These are phyloP conservation scores for Vollenhovia emeryi DNA, from an alignment of 1,140 invertebrate genomes.

Conservation along the genomic window DNA sequence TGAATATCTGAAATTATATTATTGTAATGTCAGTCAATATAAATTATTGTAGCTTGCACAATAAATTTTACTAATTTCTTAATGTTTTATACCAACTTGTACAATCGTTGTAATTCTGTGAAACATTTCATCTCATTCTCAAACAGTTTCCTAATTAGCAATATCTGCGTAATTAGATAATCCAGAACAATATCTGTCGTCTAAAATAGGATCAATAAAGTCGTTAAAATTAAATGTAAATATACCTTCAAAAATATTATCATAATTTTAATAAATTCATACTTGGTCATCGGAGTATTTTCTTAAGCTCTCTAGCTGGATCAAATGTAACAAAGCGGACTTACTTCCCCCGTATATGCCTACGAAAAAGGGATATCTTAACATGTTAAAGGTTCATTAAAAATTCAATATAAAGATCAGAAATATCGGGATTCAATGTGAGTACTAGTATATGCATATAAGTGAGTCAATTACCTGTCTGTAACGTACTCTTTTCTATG, in stretches of 20 bases:
- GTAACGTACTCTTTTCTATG: conserved; percentile 83
- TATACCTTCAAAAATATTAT: conserved; percentile 71
- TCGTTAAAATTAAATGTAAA: conserved; percentile 44
- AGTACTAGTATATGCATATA: neutral
- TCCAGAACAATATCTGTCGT: conserved; percentile 55
- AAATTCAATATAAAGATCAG: neutral
- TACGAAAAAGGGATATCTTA: conserved; percentile 54
- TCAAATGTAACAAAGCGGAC: conserved; percentile 86
- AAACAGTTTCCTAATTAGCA: conserved; percentile 77
- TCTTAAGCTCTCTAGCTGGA: conserved; percentile 88
- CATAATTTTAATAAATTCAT: conserved; percentile 78
- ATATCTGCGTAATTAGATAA: conserved; percentile 76
- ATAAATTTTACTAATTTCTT: neutral
- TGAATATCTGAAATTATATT: conserved; percentile 84
- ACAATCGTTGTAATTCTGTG: conserved; percentile 68
- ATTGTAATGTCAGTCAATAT: neutral
- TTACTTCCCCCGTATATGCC: conserved; percentile 87
- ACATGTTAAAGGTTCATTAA: neutral
- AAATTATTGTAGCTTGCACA: conserved; percentile 11
- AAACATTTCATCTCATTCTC: conserved; percentile 75
- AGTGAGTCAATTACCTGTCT: conserved; percentile 82
- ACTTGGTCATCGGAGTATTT: conserved; percentile 82
- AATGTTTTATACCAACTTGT: conserved; percentile 62
- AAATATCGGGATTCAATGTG: neutral
- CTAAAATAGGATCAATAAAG: conserved; percentile 55